phyloP scores from a whole-genome alignment of 1,140 invertebrate genomes.

The Brachystomella parvula region DNA sequence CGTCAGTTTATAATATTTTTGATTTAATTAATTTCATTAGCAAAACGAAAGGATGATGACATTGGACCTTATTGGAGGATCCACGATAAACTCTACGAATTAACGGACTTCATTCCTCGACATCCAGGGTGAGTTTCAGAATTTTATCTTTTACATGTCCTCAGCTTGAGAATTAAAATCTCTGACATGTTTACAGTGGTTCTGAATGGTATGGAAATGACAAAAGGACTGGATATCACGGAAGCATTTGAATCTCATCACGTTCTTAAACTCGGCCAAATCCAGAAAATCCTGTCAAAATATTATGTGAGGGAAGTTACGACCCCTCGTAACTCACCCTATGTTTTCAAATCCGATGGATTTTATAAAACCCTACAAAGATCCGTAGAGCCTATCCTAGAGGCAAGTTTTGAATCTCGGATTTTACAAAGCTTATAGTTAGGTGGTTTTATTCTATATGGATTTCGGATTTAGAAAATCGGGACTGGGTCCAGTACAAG shows the following conservation, averaged over 20 bases:
- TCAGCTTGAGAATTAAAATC: neutral
- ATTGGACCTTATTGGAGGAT: constrained; percentile 70
- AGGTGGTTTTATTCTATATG: neutral
- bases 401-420: constrained; percentile 34
- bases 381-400: constrained; percentile 34
- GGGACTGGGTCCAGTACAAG: constrained; percentile 35
- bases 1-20: too few relatives aligned
- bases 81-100: constrained; percentile 64
- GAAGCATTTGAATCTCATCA: constrained; percentile 40
- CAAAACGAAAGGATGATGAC: constrained; percentile 50
- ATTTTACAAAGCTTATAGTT: constrained; percentile 28
- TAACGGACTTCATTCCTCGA: constrained; percentile 54
- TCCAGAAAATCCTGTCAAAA: constrained; percentile 34
- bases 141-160: neutral
- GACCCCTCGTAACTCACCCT: constrained; percentile 34
- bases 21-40: constrained; percentile 14
- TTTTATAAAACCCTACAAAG: constrained; percentile 36
- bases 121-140: constrained; percentile 57
- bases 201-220: constrained; percentile 37
- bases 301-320: constrained; percentile 32
- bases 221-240: constrained; percentile 40
- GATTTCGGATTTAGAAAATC: constrained; percentile 28
- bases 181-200: constrained; percentile 29
- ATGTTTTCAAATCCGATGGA: constrained; percentile 34
- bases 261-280: constrained; percentile 25